A percentile compares a stretch with the other conserved stretches of the same genome.
Conservation (phyloP, 2,797 vertebrate species). For the Pyrocephalus nanus region DNA sequence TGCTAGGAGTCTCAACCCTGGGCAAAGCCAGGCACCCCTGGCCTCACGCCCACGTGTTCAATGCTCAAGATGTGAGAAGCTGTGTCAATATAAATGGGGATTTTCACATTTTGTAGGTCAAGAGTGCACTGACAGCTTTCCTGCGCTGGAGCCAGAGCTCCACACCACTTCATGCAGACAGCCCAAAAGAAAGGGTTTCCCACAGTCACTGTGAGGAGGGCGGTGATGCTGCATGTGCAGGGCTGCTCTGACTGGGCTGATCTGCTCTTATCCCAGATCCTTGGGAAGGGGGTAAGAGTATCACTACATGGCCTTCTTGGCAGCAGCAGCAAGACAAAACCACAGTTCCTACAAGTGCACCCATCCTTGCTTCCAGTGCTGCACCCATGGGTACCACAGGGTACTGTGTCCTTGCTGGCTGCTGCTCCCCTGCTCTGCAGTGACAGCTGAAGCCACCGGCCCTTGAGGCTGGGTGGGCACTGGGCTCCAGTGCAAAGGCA, state of each 20-base stretch:
- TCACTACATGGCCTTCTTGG: not conserved
- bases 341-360: rapidly evolving
- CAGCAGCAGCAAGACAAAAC: not conserved
- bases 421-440: not conserved
- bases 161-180: rapidly evolving
- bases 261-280: not conserved
- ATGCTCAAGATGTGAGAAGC: rapidly evolving
- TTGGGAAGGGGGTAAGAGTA: too few species aligned
- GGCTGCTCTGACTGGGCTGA: not conserved
- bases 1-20: not conserved
- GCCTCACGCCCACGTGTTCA: rapidly evolving
- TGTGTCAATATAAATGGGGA: rapidly evolving
- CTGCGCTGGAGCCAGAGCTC: not conserved
- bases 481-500: rapidly evolving
- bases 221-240: not conserved
- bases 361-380: not conserved
- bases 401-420: rapidly evolving
- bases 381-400: rapidly evolving
- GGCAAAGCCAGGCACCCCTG: not conserved
- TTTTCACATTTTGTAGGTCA: not conserved
- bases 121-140: not conserved
- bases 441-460: not conserved
- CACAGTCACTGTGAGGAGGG: rapidly evolving
- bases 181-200: not conserved
- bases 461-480: not conserved